Evolutionary conservation across 1,140 invertebrate species (phyloP), one percentile per base, ranked within the genome.

Genomic region (Caenorhabditis remanei): DNA sequence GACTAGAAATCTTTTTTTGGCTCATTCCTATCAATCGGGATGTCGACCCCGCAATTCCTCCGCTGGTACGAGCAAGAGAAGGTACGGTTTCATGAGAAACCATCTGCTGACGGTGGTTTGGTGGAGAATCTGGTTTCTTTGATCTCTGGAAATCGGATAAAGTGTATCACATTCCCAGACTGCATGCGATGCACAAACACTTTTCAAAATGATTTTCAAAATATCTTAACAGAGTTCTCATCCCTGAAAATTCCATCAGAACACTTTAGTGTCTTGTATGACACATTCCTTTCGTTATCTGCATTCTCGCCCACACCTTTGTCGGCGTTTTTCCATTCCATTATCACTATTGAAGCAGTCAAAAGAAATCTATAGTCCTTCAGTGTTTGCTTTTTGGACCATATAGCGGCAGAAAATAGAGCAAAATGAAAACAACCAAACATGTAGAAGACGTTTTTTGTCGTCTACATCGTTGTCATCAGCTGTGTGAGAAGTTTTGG

Each of bases 61-160:
- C 71, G 71, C 24, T 79, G 71, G 71, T 79, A 79, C 71, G 71
- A 79, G 46, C 13, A 13, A 13, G 46, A 79, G 21, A 79, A 79
- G 71, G 71, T 79, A 50, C 0, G 11, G 40, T 58, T n/a, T 14
- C 9, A 13, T 2, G 50, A 53, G 1, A 53, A 32, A 1, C 2
- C 32, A 32, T 2, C 32, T 32, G 2, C 32, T 32, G 32, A 32
- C 2, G 32, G 32, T 32, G 32, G 32, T 32, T 0, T 32, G 32
- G 32, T 32, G 32, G 32, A 32, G 32, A 32, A 2, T 32, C 32
- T 32, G 50, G 9, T 11, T 53, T 53, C 50, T 53, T 8, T 14
- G 16, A 11, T 1, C 16, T 53, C 50, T 53, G 32, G 32, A 32
- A 1, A 1, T 32, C 32, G 32, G 32, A 32, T 32, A 2, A 32